Percentiles rank a stretch among this genome's conserved stretches.
These are phyloP conservation scores for Deilephila porcellus DNA, from an alignment of 2,888 invertebrate genomes.

Conservation along the genomic window DNA sequence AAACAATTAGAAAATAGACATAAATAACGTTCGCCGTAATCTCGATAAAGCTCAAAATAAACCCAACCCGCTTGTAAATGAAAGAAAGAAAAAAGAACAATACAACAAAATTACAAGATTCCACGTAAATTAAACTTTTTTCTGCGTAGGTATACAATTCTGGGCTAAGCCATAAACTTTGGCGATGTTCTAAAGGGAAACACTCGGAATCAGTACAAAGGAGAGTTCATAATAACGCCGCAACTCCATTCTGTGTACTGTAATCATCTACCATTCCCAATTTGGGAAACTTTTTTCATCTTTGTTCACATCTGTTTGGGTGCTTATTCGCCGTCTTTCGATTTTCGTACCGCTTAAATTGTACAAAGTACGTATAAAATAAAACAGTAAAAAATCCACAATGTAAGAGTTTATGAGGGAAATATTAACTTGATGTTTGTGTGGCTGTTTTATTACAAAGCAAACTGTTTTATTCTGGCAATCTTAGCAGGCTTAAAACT, in stretches of 20 bases:
- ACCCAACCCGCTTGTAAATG: neutral
- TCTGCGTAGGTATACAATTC: conserved; percentile 59
- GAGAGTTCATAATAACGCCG: conserved; percentile 78
- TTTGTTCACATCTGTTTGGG: conserved; percentile 80
- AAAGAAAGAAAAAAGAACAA: conserved; percentile 45
- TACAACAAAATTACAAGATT: conserved; percentile 68
- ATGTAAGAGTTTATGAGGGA: conserved; percentile 20
- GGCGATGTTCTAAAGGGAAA: conserved; percentile 68
- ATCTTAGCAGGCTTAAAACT: neutral
- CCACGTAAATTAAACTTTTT: conserved; percentile 70
- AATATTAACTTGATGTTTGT: conserved; percentile 27
- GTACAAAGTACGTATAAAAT: conserved; percentile 30
- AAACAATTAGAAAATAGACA: neutral
- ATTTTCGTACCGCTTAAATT: conserved; percentile 58
- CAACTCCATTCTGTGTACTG: conserved; percentile 80
- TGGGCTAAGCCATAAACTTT: conserved; percentile 65
- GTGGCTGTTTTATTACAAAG: conserved; percentile 16
- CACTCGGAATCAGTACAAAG: conserved; percentile 78
- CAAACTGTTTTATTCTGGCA: conserved; percentile 1
- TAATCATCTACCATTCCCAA: conserved; percentile 80
- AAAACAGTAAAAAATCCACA: conserved; percentile 16
- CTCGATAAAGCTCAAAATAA: conserved; percentile 6
- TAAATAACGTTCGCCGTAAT: neutral
- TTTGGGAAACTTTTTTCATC: conserved; percentile 82
- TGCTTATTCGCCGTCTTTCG: conserved; percentile 65